Evolutionary conservation across 1,140 invertebrate species (phyloP), one percentile per base, ranked within the genome.

Genomic region (Chymomyza costata): DNA sequence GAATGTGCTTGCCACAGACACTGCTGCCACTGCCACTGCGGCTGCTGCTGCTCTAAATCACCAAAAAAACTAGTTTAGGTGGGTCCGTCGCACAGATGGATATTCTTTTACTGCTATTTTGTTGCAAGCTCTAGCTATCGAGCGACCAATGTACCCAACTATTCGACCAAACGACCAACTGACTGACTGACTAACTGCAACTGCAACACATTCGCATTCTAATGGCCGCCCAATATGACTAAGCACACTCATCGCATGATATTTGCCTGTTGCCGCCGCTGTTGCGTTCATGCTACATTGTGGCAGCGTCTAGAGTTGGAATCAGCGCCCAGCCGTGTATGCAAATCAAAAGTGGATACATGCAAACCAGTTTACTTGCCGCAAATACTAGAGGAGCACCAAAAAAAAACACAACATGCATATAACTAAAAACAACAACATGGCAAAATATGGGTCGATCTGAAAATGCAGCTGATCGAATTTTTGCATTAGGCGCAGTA

Each of bases 171-270:
- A n/a, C n/a, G n/a, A n/a, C n/a, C n/a, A n/a, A n/a, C n/a, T n/a
- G n/a, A n/a, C n/a, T n/a, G n/a, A n/a, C n/a, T n/a, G n/a, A n/a
- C n/a, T n/a, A n/a, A n/a, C 10, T 34, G 35, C 47, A 11, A 21
- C 60, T 14, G 16, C 34, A 7, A n/a, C 35, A 17, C 35, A 38
- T 31, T 61, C 50, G 81, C 66, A 83, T 84, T 84, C 82, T 84
- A 84, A 84, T 84, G 82, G 78, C 82, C 82, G 82, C 82, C 82
- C 82, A 83, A 82, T 84, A 78, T 84, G 82, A 73, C 71, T 84
- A 78, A 74, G 81, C 81, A 82, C 82, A 84, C 82, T 84, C 82
- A 84, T 84, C 82, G 81, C 69, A 65, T 74, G 73, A 7, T 6
- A 25, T 25, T 3, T 25, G 21, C 3, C 21, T 25, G n/a, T n/a